phyloP scores from a whole-genome alignment of 2,113 vertebrate genomes.

The Percopsis transmontana region DNA sequence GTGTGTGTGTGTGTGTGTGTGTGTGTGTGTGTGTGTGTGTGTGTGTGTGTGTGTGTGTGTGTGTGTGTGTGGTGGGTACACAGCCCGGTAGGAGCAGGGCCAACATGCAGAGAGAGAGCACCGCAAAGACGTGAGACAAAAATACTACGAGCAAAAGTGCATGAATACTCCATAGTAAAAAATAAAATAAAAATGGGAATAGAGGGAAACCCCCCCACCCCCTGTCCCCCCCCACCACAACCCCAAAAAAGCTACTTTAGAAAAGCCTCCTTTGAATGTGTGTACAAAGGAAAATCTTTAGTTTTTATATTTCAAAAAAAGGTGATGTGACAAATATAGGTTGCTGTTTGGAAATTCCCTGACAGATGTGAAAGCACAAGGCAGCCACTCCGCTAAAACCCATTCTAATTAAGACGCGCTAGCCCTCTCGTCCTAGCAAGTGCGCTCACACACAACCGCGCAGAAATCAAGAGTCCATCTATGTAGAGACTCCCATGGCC shows the following conservation, averaged over 20 bases:
- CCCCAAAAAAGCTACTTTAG: constrained; percentile 48
- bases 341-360: constrained; percentile 61
- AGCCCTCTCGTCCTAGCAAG: constrained; percentile 5
- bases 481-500: background rate
- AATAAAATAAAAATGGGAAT: constrained; percentile 52
- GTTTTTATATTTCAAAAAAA: constrained; percentile 53
- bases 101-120: constrained; percentile 58
- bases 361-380: constrained; percentile 66
- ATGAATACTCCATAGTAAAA: constrained; percentile 45
- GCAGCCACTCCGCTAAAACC: constrained; percentile 38
- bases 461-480: constrained; percentile 12
- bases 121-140: constrained; percentile 44
- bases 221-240: constrained; percentile 1
- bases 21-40: too few relatives aligned
- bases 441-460: constrained; percentile 4
- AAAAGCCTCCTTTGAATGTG: constrained; percentile 48
- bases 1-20: too few relatives aligned
- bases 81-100: constrained; percentile 58
- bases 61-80: constrained; percentile 8
- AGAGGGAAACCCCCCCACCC: constrained; percentile 11
- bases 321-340: constrained; percentile 59
- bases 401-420: background rate
- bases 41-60: too few relatives aligned
- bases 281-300: constrained; percentile 61
- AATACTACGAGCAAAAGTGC: constrained; percentile 65